phyloP scores from a whole-genome alignment of 2,113 vertebrate genomes.

The Nipponia nippon region DNA sequence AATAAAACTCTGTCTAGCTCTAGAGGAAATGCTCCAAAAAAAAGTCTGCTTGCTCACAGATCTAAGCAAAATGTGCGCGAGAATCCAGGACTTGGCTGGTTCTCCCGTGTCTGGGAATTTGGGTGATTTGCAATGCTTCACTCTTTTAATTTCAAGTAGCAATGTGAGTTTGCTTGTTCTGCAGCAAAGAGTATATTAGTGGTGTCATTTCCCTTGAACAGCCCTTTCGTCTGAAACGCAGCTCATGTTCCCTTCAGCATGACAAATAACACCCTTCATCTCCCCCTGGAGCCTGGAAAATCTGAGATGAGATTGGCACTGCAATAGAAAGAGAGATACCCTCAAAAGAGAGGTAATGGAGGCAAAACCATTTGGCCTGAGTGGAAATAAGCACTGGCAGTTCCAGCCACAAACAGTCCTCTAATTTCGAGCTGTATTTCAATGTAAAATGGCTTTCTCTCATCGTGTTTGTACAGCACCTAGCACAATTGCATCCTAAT shows the following conservation, averaged over 20 bases:
- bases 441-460: not conserved
- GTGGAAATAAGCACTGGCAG: not conserved
- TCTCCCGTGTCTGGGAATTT: not conserved
- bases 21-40: not conserved
- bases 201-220: not conserved
- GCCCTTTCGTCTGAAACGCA: not conserved
- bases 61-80: not conserved
- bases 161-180: not conserved
- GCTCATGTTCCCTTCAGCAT: not conserved
- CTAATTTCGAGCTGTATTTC: not conserved
- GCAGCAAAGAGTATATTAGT: not conserved
- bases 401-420: not conserved
- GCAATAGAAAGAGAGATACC: not conserved
- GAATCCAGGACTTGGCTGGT: not conserved
- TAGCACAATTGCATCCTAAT: not conserved
- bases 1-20: not conserved
- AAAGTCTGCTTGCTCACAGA: not conserved
- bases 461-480: not conserved
- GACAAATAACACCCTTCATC: not conserved
- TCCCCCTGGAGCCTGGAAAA: not conserved
- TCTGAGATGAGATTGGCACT: slow-evolving; percentile 2
- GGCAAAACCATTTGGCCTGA: not conserved
- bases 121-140: not conserved
- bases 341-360: not conserved
- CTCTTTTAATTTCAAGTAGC: not conserved